Percentiles rank a stretch among this genome's conserved stretches.
These are phyloP conservation scores for Empidonax alnorum DNA, from an alignment of 2,113 vertebrate genomes.

Conservation along the genomic window DNA sequence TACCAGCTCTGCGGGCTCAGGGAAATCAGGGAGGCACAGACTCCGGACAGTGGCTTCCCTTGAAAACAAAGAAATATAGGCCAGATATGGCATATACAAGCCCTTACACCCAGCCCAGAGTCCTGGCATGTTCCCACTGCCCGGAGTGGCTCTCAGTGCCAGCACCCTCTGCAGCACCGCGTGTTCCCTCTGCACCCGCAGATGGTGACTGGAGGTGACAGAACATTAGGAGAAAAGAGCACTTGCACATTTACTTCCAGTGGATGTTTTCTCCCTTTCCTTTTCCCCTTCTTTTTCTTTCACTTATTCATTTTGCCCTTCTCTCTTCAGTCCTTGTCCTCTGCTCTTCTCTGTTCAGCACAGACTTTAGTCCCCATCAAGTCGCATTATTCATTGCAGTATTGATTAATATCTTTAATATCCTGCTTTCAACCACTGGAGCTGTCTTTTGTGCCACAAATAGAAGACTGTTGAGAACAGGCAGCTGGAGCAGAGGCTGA, in stretches of 20 bases:
- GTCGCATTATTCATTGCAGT: not conserved
- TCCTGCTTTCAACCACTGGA: not conserved
- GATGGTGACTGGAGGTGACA: not conserved
- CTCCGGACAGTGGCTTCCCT: conserved; percentile 65
- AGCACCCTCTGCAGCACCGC: accelerated
- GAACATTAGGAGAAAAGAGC: not conserved
- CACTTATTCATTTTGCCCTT: not conserved
- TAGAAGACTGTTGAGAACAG: not conserved
- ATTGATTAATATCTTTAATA: conserved; percentile 51
- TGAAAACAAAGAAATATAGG: not conserved
- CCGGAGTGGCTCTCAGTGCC: not conserved
- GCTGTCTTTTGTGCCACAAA: conserved; percentile 1
- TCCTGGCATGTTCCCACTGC: too few species aligned
- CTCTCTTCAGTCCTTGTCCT: not conserved
- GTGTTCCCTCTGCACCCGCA: accelerated
- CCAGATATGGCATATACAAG: not conserved
- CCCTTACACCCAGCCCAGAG: not conserved
- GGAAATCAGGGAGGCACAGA: conserved; percentile 67
- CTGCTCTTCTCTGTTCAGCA: not conserved
- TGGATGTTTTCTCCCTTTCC: not conserved
- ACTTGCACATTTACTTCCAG: not conserved
- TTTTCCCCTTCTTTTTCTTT: not conserved
- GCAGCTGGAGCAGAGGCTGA: not conserved
- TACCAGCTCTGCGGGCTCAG: conserved; percentile 57
- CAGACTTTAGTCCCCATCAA: not conserved